phyloP scores from a whole-genome alignment of 2,797 vertebrate genomes.

The Pangasius macronema region DNA sequence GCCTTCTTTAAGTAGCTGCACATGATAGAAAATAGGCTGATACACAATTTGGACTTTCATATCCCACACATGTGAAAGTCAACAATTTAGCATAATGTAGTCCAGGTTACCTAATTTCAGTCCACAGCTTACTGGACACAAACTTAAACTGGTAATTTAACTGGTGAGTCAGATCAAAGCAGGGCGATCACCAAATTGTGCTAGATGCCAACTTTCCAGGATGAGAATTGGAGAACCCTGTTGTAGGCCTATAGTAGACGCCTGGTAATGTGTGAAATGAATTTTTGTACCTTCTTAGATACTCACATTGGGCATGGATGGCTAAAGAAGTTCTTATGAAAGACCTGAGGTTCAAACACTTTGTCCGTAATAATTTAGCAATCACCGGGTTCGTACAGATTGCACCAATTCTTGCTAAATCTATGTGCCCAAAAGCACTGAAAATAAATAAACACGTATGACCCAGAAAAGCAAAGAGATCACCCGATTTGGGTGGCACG shows the following conservation, averaged over 20 bases:
- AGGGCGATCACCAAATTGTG: background rate
- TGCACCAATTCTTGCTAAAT: background rate
- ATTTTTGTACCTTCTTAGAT: background rate
- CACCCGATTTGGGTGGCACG: slow-evolving; percentile 3
- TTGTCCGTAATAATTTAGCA: background rate
- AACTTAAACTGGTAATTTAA: background rate
- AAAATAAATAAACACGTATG: slow-evolving; percentile 26
- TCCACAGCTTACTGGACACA: background rate
- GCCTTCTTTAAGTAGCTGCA: background rate
- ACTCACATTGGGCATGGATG: background rate
- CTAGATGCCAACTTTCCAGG: background rate
- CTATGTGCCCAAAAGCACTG: background rate
- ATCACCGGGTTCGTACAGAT: background rate
- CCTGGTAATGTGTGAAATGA: too few relatives aligned
- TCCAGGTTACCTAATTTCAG: background rate
- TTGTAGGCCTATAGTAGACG: background rate
- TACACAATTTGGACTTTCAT: slow-evolving; percentile 1
- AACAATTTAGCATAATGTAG: slow-evolving; percentile 1
- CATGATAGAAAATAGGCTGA: slow-evolving; percentile 18
- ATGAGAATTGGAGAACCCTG: background rate
- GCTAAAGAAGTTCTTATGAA: background rate
- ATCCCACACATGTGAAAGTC: slow-evolving; percentile 20
- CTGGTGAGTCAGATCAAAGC: background rate
- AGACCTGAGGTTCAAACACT: background rate
- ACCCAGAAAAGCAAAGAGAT: slow-evolving; percentile 24